phyloP scores from a whole-genome alignment of 2,113 vertebrate genomes.

The Mionectes macconnelli region DNA sequence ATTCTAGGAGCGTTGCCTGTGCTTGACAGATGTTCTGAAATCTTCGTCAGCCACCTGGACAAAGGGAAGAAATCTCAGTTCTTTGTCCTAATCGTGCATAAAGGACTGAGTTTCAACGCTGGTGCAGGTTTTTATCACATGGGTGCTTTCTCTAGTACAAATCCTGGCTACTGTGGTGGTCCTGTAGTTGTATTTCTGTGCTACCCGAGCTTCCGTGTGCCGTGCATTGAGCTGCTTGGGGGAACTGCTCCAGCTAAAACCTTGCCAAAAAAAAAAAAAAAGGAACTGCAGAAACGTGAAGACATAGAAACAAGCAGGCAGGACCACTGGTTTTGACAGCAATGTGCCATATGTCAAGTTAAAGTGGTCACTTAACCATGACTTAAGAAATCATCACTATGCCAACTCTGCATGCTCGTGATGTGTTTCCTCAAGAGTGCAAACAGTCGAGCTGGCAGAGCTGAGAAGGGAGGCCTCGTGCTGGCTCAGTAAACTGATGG shows the following conservation, averaged over 20 bases:
- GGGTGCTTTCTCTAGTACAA: not conserved
- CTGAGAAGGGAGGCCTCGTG: not conserved
- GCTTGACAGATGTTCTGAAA: not conserved
- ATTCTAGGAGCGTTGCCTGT: not conserved
- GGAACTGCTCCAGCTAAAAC: not conserved
- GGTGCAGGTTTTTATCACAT: accelerated
- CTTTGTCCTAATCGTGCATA: not conserved
- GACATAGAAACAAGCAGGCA: not conserved
- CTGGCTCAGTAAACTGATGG: accelerated
- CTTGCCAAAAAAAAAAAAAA: not conserved
- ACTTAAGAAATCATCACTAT: not conserved
- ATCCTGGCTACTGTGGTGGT: not conserved
- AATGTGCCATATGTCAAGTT: not conserved
- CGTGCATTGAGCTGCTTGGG: not conserved
- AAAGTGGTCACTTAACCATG: not conserved
- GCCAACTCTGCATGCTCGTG: not conserved
- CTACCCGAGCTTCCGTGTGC: not conserved
- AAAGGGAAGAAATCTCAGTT: not conserved
- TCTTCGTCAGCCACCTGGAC: not conserved
- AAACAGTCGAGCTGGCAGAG: not conserved
- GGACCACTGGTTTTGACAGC: not conserved
- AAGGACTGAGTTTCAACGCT: not conserved
- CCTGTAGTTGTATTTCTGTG: not conserved
- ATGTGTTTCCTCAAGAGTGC: not conserved
- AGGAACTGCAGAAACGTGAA: not conserved